Percentiles rank a stretch among this genome's conserved stretches.
Evolutionary conservation across 2,113 vertebrate genomes (phyloP).

Genomic region (Nesogale talazaci): DNA sequence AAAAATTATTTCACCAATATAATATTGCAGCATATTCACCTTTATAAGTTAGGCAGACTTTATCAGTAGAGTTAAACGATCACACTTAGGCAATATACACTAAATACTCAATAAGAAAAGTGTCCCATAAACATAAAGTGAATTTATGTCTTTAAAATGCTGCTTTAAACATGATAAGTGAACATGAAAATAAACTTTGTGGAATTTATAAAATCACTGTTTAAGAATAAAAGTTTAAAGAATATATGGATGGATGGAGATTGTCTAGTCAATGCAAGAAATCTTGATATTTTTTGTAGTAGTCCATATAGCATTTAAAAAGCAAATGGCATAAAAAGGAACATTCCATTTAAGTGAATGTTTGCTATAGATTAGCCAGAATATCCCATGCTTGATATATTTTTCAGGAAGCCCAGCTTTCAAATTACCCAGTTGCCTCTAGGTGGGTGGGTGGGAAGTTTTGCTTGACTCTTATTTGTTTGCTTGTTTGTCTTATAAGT

Average conservation of each 20-base stretch:
- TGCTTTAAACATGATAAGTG: not conserved
- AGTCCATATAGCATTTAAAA: not conserved
- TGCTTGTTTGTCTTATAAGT: not conserved
- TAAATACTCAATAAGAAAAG: not conserved
- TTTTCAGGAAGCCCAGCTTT: not conserved
- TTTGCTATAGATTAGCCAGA: too few relatives aligned
- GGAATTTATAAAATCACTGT: not conserved
- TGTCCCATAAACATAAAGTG: not conserved
- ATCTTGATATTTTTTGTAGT: not conserved
- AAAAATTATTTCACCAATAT: not conserved
- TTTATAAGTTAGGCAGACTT: not conserved
- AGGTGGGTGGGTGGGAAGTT: not conserved
- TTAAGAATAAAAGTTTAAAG: not conserved
- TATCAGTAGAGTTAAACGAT: not conserved
- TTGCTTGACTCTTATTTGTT: not conserved
- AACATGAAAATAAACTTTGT: not conserved
- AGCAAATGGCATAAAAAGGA: not conserved
- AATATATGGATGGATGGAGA: not conserved
- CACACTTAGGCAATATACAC: not conserved
- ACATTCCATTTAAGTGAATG: not conserved
- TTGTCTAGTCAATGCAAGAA: not conserved
- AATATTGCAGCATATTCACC: too few relatives aligned
- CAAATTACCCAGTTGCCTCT: not conserved
- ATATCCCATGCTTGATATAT: not conserved
- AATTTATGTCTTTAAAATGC: not conserved